A percentile compares a stretch with the other conserved stretches of the same genome.
Conservation (phyloP, 2,888 invertebrate genomes). For the Polydrusus tereticollis region DNA sequence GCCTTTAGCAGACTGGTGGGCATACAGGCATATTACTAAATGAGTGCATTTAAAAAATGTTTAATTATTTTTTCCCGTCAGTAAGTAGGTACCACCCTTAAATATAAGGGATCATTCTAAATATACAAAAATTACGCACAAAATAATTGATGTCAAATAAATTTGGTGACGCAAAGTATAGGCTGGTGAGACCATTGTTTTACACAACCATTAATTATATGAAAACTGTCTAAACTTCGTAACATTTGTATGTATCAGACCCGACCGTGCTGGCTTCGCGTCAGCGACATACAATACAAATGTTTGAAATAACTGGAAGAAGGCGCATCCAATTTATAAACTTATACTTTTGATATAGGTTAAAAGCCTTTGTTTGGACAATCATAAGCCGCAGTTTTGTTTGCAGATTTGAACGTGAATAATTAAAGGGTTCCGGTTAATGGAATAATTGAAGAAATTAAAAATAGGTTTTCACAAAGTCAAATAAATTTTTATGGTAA, state of each 20-base stretch:
- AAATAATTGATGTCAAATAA: not conserved
- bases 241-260: constrained; percentile 11
- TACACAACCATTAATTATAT: constrained; percentile 4
- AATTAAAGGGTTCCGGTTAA: too few species aligned
- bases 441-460: too few species aligned
- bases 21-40: too few species aligned
- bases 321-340: constrained; percentile 1
- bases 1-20: too few species aligned
- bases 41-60: too few species aligned
- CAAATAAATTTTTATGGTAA: too few species aligned
- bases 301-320: constrained; percentile 15
- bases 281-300: constrained; percentile 7
- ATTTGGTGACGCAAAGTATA: not conserved
- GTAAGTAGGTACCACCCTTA: too few species aligned
- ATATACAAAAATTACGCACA: not conserved
- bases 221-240: constrained; percentile 10
- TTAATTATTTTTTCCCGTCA: too few species aligned
- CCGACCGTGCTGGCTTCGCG: not conserved
- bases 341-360: constrained; percentile 14
- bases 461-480: too few species aligned
- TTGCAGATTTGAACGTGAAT: too few species aligned
- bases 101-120: not conserved
- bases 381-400: not conserved
- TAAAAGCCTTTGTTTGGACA: not conserved
- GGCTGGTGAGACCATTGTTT: not conserved